phyloP scores from a whole-genome alignment of 2,113 vertebrate genomes.

The Thomomys bottae region DNA sequence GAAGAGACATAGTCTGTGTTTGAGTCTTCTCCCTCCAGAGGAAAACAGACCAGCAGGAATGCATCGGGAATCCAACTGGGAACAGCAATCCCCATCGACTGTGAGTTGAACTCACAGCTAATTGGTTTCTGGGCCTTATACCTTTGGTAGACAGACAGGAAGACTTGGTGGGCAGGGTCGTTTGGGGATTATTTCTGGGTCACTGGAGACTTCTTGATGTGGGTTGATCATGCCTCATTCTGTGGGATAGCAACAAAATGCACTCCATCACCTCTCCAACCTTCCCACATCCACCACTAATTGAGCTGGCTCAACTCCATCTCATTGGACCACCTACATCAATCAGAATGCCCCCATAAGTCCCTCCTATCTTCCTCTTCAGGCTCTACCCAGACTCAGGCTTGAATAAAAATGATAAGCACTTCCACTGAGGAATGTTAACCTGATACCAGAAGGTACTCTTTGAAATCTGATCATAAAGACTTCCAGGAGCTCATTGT shows the following conservation, averaged over 20 bases:
- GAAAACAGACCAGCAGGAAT: background rate
- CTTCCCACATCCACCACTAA: background rate
- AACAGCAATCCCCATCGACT: background rate
- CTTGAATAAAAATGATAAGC: no score
- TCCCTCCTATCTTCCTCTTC: background rate
- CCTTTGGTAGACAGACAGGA: background rate
- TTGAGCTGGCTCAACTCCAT: background rate
- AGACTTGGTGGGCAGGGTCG: background rate
- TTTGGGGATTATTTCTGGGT: background rate
- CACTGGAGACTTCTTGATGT: conserved; percentile 11
- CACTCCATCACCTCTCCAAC: background rate
- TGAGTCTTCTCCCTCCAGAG: background rate
- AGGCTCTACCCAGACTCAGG: background rate
- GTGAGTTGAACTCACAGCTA: background rate
- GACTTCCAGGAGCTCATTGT: background rate
- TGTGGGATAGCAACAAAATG: background rate
- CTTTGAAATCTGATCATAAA: background rate
- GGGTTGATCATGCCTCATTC: background rate
- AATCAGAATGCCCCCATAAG: background rate
- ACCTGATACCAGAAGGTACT: background rate
- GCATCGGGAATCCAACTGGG: background rate
- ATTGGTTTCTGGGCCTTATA: background rate
- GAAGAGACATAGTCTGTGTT: background rate
- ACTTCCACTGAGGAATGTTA: background rate
- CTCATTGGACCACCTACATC: background rate